Evolutionary conservation across 2,888 invertebrate species (phyloP).

Genomic region (Tillus elongatus): DNA sequence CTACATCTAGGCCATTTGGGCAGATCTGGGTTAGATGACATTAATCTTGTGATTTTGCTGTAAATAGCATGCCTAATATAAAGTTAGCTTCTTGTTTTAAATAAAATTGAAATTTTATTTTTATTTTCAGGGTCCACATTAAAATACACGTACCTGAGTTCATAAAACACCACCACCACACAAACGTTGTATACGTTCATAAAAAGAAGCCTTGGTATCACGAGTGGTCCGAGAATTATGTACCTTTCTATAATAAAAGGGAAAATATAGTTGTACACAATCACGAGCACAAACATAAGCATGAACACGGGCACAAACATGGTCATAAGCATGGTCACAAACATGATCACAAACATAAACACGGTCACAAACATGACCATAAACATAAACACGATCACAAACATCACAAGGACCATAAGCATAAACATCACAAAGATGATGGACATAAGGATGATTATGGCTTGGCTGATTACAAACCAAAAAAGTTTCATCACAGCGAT

Average conservation of each 20-base stretch:
- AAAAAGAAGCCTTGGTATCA: no score
- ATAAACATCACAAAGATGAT: neutral
- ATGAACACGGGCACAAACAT: neutral
- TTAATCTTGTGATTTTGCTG: no score
- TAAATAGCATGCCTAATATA: no score
- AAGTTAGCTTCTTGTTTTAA: no score
- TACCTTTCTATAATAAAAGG: no score
- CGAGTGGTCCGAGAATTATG: no score
- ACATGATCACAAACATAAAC: slow-evolving; percentile 1
- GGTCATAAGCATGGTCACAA: neutral
- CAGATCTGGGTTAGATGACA: no score
- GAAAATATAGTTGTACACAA: no score
- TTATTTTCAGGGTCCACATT: slow-evolving; percentile 3
- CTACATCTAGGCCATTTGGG: no score
- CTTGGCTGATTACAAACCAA: neutral
- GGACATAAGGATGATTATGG: neutral
- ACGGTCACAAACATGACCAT: neutral
- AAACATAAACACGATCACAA: slow-evolving; percentile 3
- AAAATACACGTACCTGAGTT: neutral
- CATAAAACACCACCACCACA: neutral
- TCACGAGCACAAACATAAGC: no score
- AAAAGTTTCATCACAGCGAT: no score
- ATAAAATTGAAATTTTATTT: no score
- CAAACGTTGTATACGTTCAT: neutral
- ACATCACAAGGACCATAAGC: slow-evolving; percentile 4